Evolutionary conservation across 1,140 invertebrate genomes (phyloP).

Genomic region (Eumaeus atala): DNA sequence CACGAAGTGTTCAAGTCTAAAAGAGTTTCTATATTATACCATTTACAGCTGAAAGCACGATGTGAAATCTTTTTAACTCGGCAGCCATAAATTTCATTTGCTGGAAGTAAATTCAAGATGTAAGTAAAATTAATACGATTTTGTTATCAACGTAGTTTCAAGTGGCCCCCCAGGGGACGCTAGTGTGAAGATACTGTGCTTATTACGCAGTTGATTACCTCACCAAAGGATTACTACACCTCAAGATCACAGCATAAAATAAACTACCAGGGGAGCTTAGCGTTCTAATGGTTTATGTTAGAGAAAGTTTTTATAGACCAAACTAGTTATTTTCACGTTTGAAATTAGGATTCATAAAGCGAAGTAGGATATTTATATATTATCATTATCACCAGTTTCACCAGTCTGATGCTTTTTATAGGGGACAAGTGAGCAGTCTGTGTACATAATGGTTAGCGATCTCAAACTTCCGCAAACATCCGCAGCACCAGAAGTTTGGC

Average conservation of each 20-base stretch:
- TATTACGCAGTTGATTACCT: conserved; percentile 18
- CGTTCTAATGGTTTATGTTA: background rate
- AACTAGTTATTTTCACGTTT: conserved; percentile 1
- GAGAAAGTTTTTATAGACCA: conserved; percentile 10
- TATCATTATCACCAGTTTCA: too few relatives aligned
- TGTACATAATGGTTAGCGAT: too few relatives aligned
- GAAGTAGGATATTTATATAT: too few relatives aligned
- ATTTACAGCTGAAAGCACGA: background rate
- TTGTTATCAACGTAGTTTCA: conserved; percentile 19
- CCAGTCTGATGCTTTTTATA: too few relatives aligned
- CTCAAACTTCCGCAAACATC: too few relatives aligned
- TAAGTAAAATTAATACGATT: conserved; percentile 15
- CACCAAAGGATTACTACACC: conserved; percentile 23
- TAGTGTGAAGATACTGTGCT: conserved; percentile 15
- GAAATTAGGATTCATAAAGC: background rate
- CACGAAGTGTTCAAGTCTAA: background rate
- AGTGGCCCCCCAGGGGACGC: conserved; percentile 5
- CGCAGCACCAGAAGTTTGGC: too few relatives aligned
- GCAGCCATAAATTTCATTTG: conserved; percentile 8
- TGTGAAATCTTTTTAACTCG: background rate
- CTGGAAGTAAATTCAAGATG: conserved; percentile 2
- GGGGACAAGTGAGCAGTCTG: too few relatives aligned
- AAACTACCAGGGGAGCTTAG: conserved; percentile 18
- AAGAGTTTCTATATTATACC: background rate
- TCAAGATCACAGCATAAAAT: conserved; percentile 18